phyloP scores from a whole-genome alignment of 2,113 vertebrate genomes.

The Cololabis saira region DNA sequence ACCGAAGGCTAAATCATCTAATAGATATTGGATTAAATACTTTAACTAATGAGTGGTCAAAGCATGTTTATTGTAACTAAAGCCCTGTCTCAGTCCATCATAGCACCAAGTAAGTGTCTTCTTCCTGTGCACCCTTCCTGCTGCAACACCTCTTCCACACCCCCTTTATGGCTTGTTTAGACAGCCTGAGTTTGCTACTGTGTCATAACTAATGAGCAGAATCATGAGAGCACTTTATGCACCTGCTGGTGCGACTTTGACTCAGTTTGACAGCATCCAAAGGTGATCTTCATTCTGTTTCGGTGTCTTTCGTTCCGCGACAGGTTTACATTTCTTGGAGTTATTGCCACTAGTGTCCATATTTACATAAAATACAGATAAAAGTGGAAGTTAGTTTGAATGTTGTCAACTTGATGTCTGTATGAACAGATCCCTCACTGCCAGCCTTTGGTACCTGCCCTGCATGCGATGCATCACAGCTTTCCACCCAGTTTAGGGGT shows the following conservation, averaged over 20 bases:
- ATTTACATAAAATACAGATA: neutral
- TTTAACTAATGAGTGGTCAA: too few relatives aligned
- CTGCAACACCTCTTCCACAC: constrained; percentile 11
- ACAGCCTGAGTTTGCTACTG: neutral
- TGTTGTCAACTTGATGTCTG: neutral
- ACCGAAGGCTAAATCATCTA: too few relatives aligned
- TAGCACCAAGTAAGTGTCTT: neutral
- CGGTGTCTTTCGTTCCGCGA: too few relatives aligned
- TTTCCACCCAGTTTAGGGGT: neutral
- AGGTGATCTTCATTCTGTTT: neutral
- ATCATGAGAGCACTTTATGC: neutral
- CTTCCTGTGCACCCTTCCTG: neutral
- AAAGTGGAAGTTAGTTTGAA: too few relatives aligned
- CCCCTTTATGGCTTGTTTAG: constrained; percentile 13
- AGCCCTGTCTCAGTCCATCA: neutral
- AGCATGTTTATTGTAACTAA: too few relatives aligned
- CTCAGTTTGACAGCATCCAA: neutral
- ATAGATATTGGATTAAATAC: too few relatives aligned
- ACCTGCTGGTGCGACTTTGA: constrained; percentile 20
- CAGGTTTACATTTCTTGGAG: neutral
- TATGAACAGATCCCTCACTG: neutral
- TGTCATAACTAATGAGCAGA: neutral
- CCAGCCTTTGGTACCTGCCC: neutral
- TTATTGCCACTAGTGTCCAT: too few relatives aligned
- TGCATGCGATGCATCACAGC: neutral